A percentile compares a stretch with the other conserved stretches of the same genome.
These are phyloP conservation scores for Marmota flaviventris DNA, from an alignment of 2,113 vertebrate species.

Conservation along the genomic window DNA sequence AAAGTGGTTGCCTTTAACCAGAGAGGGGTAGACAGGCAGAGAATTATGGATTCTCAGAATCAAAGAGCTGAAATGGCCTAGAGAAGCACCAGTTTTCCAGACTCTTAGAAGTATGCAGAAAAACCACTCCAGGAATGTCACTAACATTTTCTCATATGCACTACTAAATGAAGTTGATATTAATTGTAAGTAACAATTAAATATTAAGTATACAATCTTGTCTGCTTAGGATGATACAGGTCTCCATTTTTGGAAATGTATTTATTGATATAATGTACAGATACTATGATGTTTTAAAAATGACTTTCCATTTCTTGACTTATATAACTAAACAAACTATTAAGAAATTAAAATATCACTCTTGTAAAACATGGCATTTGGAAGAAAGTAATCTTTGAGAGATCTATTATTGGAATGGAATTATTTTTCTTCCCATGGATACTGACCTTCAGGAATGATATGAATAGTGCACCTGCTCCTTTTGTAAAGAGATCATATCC, in stretches of 20 bases:
- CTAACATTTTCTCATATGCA: constrained; percentile 17
- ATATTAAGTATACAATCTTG: not conserved
- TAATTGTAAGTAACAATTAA: constrained; percentile 50
- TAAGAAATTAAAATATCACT: constrained; percentile 55
- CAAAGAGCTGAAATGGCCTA: constrained; percentile 48
- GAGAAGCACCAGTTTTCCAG: constrained; percentile 43
- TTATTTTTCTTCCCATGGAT: constrained; percentile 46
- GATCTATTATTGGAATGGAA: constrained; percentile 48
- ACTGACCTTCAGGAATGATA: constrained; percentile 28
- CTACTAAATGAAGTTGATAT: constrained; percentile 39
- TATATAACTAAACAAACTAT: constrained; percentile 27
- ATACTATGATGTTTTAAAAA: constrained; percentile 10
- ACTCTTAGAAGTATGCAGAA: constrained; percentile 26
- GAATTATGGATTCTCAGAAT: constrained; percentile 49
- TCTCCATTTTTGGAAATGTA: constrained; percentile 37
- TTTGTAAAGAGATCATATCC: constrained; percentile 32
- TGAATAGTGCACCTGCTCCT: not conserved
- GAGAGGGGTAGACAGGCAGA: constrained; percentile 56
- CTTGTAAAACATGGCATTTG: constrained; percentile 37
- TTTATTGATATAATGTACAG: constrained; percentile 56
- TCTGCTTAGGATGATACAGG: not conserved
- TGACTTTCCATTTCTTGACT: not conserved
- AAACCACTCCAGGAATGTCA: not conserved
- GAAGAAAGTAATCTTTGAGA: constrained; percentile 43
- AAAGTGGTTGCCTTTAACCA: constrained; percentile 76